A percentile compares a stretch with the other conserved stretches of the same genome.
Conservation (phyloP, 2,797 vertebrate species). For the Cossypha dichroa region DNA sequence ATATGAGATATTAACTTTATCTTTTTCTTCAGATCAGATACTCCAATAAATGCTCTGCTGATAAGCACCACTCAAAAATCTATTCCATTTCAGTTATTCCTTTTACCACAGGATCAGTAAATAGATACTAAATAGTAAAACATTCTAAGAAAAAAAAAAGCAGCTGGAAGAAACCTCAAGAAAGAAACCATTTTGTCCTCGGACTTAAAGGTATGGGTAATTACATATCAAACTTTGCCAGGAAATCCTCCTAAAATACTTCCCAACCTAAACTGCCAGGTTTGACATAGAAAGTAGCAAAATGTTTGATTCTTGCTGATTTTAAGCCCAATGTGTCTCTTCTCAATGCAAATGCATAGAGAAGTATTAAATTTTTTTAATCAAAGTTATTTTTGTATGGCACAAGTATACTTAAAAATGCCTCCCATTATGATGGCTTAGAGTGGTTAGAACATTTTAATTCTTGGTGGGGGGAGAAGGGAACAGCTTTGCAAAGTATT, state of each 20-base stretch:
- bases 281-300: neutral
- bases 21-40: neutral
- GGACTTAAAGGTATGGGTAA: neutral
- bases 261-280: neutral
- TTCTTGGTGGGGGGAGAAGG: fast-evolving
- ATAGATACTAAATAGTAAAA: neutral
- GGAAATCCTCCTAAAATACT: neutral
- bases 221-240: neutral
- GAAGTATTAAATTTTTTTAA: neutral
- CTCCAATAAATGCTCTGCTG: neutral
- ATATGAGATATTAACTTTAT: neutral
- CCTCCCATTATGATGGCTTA: neutral
- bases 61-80: neutral
- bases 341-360: neutral
- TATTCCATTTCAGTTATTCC: neutral
- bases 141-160: neutral
- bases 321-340: neutral
- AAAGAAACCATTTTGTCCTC: neutral
- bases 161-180: neutral
- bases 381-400: neutral
- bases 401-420: neutral
- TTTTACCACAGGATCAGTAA: neutral
- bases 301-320: neutral
- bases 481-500: neutral
- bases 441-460: neutral